phyloP scores from a whole-genome alignment of 2,113 vertebrate genomes.

The Hylia prasina region DNA sequence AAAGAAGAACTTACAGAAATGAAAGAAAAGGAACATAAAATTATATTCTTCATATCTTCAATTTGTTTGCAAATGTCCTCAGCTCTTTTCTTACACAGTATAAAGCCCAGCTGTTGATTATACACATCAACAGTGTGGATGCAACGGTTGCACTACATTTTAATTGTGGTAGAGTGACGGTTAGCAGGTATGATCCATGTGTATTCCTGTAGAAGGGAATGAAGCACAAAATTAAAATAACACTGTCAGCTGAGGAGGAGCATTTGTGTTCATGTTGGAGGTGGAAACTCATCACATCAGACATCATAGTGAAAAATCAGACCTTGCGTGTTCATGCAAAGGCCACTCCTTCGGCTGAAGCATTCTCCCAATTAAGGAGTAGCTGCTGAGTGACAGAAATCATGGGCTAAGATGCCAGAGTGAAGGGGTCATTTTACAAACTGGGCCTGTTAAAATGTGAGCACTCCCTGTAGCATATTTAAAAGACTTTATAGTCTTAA shows the following conservation, averaged over 20 bases:
- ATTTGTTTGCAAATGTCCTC: neutral
- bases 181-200: neutral
- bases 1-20: neutral
- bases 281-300: neutral
- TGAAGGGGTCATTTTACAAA: neutral
- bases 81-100: neutral
- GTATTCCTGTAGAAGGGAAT: neutral
- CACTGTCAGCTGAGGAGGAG: neutral
- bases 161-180: neutral
- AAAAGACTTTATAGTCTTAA: neutral
- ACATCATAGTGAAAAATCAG: neutral
- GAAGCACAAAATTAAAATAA: neutral
- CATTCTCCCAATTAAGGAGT: neutral
- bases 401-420: neutral
- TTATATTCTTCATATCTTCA: neutral
- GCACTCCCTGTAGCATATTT: neutral
- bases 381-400: slow-evolving; percentile 1
- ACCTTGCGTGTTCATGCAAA: neutral
- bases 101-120: neutral
- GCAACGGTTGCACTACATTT: neutral
- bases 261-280: neutral
- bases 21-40: neutral
- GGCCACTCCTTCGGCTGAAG: neutral
- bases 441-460: neutral
- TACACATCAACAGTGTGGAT: neutral